These are phyloP conservation scores for Neosilurus hyrtlii DNA, from an alignment of 2,797 vertebrate species.

Conservation along the genomic window DNA sequence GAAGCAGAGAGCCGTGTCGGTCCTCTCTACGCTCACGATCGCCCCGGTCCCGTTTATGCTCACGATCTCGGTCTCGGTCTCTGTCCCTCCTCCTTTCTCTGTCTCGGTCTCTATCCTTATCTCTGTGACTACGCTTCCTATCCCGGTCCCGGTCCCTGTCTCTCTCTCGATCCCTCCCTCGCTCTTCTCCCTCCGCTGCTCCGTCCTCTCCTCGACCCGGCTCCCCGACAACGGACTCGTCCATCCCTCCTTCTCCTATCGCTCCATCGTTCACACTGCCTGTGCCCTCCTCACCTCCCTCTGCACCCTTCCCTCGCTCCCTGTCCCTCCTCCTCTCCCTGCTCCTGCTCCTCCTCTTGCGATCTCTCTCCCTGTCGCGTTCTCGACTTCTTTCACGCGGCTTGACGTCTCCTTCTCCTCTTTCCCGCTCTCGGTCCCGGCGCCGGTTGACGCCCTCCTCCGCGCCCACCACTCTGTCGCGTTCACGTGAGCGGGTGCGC, in stretches of 20 bases:
- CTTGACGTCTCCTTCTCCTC: conserved; percentile 61
- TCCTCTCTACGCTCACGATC: conserved; percentile 78
- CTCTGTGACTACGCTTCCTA: conserved; percentile 77
- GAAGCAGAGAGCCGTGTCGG: conserved; percentile 62
- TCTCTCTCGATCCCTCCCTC: conserved; percentile 64
- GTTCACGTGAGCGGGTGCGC: conserved; percentile 72
- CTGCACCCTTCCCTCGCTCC: conserved; percentile 75
- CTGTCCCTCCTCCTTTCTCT: conserved; percentile 75
- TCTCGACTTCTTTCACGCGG: conserved; percentile 76
- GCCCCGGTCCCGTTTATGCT: conserved; percentile 80
- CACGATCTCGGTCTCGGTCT: conserved; percentile 80
- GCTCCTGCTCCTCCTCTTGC: conserved; percentile 63
- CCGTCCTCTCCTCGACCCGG: conserved; percentile 73
- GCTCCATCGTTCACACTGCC: conserved; percentile 53
- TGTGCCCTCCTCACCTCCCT: conserved; percentile 58
- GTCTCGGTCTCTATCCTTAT: conserved; percentile 73
- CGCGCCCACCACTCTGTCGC: conserved; percentile 59
- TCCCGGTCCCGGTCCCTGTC: conserved; percentile 75
- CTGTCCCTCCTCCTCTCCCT: conserved; percentile 79
- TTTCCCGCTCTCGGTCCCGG: conserved; percentile 68
- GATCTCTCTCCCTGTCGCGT: conserved; percentile 70
- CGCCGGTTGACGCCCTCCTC: conserved; percentile 58
- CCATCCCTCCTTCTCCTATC: conserved; percentile 52
- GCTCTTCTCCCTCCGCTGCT: conserved; percentile 68
- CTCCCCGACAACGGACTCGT: conserved; percentile 57